These are phyloP conservation scores for Microdon myrmicae DNA, from an alignment of 2,888 invertebrate genomes.

Conservation along the genomic window DNA sequence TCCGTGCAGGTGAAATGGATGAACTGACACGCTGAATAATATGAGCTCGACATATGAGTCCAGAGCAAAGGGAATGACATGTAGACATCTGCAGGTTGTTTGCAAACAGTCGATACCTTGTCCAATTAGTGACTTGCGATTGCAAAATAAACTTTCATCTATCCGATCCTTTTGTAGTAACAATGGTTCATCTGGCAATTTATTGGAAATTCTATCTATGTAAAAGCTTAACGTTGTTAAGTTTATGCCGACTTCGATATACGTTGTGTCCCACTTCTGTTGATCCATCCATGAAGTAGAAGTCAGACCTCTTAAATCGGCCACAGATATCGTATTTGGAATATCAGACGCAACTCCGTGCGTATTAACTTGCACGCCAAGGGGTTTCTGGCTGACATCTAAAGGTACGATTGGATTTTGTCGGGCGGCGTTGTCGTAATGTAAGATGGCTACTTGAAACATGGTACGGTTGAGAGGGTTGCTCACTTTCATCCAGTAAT, in stretches of 20 bases:
- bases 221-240: slow-evolving; percentile 54
- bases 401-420: neutral
- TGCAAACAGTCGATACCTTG: slow-evolving; percentile 58
- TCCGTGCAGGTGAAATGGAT: slow-evolving; percentile 63
- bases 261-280: neutral
- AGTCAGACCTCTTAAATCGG: slow-evolving; percentile 2
- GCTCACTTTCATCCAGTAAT: slow-evolving; percentile 61
- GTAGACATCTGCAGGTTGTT: slow-evolving; percentile 60
- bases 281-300: neutral
- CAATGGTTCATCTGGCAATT: slow-evolving; percentile 58
- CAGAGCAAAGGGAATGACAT: slow-evolving; percentile 61
- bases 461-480: slow-evolving; percentile 55
- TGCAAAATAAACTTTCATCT: slow-evolving; percentile 59
- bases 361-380: slow-evolving; percentile 13
- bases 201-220: slow-evolving; percentile 61
- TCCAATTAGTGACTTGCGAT: slow-evolving; percentile 57
- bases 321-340: neutral
- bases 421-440: slow-evolving; percentile 56
- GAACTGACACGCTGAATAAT: slow-evolving; percentile 58
- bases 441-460: slow-evolving; percentile 59
- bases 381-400: slow-evolving; percentile 2
- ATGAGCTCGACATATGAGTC: slow-evolving; percentile 60
- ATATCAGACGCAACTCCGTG: slow-evolving; percentile 7
- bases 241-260: slow-evolving; percentile 10
- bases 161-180: slow-evolving; percentile 61